A percentile compares a stretch with the other conserved stretches of the same genome.
Conservation (phyloP, 1,140 invertebrate species). For the Pissodes strobi region DNA sequence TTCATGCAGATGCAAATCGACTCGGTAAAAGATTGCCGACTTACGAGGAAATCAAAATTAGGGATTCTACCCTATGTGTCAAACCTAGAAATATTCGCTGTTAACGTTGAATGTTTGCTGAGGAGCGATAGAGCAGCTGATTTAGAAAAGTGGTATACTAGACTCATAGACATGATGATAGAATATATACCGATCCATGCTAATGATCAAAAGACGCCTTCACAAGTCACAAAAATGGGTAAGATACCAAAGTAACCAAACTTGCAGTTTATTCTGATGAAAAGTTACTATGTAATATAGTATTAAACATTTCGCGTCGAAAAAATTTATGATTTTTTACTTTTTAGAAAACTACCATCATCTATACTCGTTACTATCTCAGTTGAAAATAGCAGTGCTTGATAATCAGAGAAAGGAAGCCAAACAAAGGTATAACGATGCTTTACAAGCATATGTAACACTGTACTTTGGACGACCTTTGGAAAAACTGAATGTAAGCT, state of each 20-base stretch:
- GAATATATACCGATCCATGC: constrained; percentile 80
- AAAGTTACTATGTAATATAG: not conserved
- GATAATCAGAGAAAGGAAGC: constrained; percentile 89
- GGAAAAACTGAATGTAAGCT: constrained; percentile 92
- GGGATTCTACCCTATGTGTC: constrained; percentile 90
- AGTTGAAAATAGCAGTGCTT: constrained; percentile 89
- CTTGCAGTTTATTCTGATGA: not conserved
- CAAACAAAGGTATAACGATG: constrained; percentile 89
- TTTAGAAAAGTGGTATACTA: constrained; percentile 93
- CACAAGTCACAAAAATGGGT: constrained; percentile 93
- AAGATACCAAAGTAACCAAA: too few relatives aligned
- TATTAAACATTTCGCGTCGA: not conserved
- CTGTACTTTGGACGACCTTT: constrained; percentile 93
- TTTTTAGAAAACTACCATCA: constrained; percentile 94
- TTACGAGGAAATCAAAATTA: constrained; percentile 76
- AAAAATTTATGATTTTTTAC: constrained; percentile 30
- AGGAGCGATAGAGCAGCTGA: constrained; percentile 89
- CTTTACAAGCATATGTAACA: constrained; percentile 88
- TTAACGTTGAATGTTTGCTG: constrained; percentile 85
- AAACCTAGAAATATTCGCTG: constrained; percentile 91
- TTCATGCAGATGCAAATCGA: constrained; percentile 88
- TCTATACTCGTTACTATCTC: constrained; percentile 83
- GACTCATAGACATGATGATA: constrained; percentile 85
- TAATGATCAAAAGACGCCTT: constrained; percentile 91
- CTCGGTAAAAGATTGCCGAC: constrained; percentile 79